A percentile compares a stretch with the other conserved stretches of the same genome.
Evolutionary conservation across 1,140 invertebrate species (phyloP).

Genomic region (Capitella teleta): DNA sequence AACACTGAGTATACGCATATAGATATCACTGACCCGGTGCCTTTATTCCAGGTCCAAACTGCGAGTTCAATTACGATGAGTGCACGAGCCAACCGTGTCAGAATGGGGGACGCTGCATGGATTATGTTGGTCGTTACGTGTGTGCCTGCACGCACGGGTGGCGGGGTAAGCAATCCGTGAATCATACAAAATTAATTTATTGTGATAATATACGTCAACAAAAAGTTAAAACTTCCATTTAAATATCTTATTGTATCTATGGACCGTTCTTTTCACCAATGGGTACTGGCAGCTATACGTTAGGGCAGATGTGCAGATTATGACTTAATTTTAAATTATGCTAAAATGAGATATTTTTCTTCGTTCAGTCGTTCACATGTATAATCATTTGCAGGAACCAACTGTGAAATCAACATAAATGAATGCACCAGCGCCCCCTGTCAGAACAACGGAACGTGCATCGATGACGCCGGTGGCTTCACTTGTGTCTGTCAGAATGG

Average conservation of each 20-base stretch:
- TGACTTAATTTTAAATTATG: too few relatives aligned
- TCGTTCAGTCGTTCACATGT: conserved; percentile 15
- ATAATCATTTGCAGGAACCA: too few relatives aligned
- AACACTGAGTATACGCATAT: too few relatives aligned
- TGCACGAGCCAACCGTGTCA: conserved; percentile 83
- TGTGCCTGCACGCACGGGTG: conserved; percentile 59
- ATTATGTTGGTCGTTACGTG: conserved; percentile 40
- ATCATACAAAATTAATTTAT: too few relatives aligned
- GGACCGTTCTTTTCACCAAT: not conserved
- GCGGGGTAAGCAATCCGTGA: conserved; percentile 68
- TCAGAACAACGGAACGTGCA: too few relatives aligned
- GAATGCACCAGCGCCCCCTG: too few relatives aligned
- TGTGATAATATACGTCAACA: too few relatives aligned
- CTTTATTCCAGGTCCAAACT: conserved; percentile 10
- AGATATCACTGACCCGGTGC: not conserved
- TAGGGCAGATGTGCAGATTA: too few relatives aligned
- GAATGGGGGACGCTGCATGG: conserved; percentile 77
- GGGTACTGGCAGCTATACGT: not conserved
- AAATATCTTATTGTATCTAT: conserved; percentile 58
- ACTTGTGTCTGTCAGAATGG: not conserved
- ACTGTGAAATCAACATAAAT: too few relatives aligned
- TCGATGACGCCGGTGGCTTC: too few relatives aligned
- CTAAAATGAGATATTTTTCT: too few relatives aligned
- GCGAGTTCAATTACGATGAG: conserved; percentile 71
- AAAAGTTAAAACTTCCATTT: conserved; percentile 6